Evolutionary conservation across 2,113 vertebrate genomes (phyloP).

Genomic region (Esox niger): DNA sequence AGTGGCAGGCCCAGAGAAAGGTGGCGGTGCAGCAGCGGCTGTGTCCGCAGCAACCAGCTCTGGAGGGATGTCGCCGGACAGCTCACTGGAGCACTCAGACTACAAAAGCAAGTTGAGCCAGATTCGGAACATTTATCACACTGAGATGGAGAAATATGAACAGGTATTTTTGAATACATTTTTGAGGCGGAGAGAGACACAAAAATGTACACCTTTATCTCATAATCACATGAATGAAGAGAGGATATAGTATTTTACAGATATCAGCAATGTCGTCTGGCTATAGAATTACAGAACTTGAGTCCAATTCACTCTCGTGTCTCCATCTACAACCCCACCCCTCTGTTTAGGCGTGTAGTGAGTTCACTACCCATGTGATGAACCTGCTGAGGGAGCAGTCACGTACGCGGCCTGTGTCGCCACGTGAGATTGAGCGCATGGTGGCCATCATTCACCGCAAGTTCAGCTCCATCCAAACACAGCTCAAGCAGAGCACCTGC

Average conservation of each 20-base stretch:
- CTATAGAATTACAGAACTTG: not conserved
- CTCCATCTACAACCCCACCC: not conserved
- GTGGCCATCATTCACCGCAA: conserved; percentile 89
- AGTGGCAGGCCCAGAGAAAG: conserved; percentile 88
- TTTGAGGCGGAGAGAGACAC: too few relatives aligned
- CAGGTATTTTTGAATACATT: conserved; percentile 71
- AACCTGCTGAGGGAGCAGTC: conserved; percentile 89
- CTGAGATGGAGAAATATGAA: conserved; percentile 92
- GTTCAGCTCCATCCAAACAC: conserved; percentile 92
- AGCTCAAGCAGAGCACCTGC: conserved; percentile 89
- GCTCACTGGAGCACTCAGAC: conserved; percentile 89
- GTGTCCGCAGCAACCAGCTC: conserved; percentile 86
- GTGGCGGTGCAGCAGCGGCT: conserved; percentile 82
- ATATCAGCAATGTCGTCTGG: too few relatives aligned
- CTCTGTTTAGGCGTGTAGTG: conserved; percentile 78
- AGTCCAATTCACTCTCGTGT: not conserved
- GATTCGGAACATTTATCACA: conserved; percentile 91
- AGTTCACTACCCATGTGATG: conserved; percentile 91
- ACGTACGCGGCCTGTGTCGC: conserved; percentile 84
- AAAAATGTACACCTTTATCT: too few relatives aligned
- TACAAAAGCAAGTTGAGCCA: conserved; percentile 93
- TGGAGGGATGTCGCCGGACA: conserved; percentile 86
- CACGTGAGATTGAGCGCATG: conserved; percentile 91
- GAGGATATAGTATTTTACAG: too few relatives aligned
- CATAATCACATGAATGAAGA: too few relatives aligned